Conservation (phyloP, 53 echinoderm and acorn worm species). For the Arbacia lixula region DNA sequence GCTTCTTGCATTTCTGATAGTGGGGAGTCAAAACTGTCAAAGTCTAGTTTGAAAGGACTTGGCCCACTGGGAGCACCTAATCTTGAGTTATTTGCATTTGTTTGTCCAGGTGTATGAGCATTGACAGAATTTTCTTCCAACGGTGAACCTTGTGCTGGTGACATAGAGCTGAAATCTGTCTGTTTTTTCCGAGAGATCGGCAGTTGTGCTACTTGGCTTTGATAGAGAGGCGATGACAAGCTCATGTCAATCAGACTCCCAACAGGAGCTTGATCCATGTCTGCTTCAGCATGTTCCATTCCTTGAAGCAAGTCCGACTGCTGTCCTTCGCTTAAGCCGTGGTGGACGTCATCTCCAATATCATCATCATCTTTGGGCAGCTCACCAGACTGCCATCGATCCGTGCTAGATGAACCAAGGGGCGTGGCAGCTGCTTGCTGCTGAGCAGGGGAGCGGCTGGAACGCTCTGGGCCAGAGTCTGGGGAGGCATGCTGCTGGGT, state of each 20-base stretch:
- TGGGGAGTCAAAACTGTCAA: neutral
- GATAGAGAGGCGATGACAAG: neutral
- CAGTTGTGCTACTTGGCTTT: too few relatives aligned
- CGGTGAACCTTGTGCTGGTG: neutral
- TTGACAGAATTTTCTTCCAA: neutral
- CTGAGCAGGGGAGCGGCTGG: neutral
- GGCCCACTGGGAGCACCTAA: neutral
- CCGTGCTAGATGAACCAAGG: too few relatives aligned
- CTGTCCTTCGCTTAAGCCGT: too few relatives aligned
- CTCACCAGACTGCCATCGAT: neutral
- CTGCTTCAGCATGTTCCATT: neutral
- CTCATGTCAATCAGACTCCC: neutral
- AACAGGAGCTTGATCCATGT: neutral
- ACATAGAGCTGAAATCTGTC: neutral
- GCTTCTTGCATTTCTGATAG: neutral
- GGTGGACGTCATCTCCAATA: too few relatives aligned
- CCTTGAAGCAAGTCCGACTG: neutral
- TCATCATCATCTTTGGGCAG: neutral
- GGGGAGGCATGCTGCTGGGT: neutral
- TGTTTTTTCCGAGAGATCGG: too few relatives aligned
- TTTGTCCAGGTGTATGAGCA: too few relatives aligned
- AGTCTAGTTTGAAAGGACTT: neutral
- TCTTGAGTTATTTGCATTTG: neutral
- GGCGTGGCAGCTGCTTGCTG: too few relatives aligned
- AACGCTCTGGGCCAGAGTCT: neutral